Conservation (phyloP, 30 jellyfish, hydroid and myxozoan genomes). For the Pelagia noctiluca region DNA sequence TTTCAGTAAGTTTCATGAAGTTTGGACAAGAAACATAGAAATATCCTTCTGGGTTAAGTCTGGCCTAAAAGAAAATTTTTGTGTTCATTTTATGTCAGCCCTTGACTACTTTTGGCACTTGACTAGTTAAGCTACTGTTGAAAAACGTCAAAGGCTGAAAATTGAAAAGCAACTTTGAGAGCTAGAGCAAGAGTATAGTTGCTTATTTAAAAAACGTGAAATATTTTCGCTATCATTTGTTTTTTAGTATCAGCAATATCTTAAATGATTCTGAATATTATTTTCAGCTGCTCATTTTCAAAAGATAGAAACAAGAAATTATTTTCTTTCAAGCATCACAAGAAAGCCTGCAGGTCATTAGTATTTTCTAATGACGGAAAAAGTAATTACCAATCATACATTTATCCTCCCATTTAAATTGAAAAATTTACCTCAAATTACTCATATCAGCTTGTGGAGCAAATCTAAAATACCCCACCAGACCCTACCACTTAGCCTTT, state of each 20-base stretch:
- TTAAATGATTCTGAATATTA: not conserved
- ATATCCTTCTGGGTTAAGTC: too few species aligned
- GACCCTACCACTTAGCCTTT: too few species aligned
- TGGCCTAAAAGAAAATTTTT: too few species aligned
- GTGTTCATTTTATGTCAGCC: too few species aligned
- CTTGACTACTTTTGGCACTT: too few species aligned
- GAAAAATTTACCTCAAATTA: too few species aligned
- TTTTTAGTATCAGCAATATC: not conserved
- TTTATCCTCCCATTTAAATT: too few species aligned
- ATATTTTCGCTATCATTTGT: not conserved
- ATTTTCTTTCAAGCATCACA: constrained; percentile 70
- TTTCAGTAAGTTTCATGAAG: too few species aligned
- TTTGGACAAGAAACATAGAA: too few species aligned
- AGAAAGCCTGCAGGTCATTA: constrained; percentile 85
- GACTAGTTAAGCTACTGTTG: not conserved
- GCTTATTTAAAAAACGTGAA: not conserved
- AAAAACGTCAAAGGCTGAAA: not conserved
- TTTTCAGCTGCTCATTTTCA: constrained; percentile 67
- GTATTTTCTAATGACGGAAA: constrained; percentile 78
- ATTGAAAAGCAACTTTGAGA: not conserved
- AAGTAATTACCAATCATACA: constrained; percentile 26
- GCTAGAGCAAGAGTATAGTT: not conserved
- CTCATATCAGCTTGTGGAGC: too few species aligned
- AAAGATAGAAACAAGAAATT: constrained; percentile 55
- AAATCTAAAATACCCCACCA: too few species aligned